phyloP scores from a whole-genome alignment of 2,797 vertebrate species.

The Simalia tracyae region DNA sequence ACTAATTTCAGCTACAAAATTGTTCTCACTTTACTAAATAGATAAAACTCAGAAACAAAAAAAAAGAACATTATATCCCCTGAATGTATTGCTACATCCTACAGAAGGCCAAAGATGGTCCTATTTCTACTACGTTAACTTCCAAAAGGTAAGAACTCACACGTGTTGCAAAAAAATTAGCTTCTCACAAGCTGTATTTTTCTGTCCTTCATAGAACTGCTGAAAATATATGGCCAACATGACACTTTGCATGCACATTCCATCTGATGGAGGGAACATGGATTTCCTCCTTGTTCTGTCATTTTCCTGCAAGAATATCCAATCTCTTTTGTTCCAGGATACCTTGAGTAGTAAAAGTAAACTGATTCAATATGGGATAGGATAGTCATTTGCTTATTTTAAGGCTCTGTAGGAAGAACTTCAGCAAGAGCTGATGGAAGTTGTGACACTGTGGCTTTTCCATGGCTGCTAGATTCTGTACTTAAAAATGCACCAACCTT shows the following conservation, averaged over 20 bases:
- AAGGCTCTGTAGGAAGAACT: not conserved
- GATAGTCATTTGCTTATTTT: not conserved
- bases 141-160: not conserved
- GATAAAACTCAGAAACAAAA: not conserved
- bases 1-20: not conserved
- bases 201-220: not conserved
- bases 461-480: not conserved
- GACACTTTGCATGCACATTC: not conserved
- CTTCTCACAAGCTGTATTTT: not conserved
- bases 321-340: not conserved
- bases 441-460: not conserved
- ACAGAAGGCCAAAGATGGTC: not conserved
- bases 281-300: no score
- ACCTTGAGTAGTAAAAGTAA: not conserved
- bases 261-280: not conserved
- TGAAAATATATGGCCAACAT: not conserved
- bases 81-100: not conserved
- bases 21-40: not conserved
- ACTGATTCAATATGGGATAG: not conserved
- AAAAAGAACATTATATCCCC: not conserved
- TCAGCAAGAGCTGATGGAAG: not conserved
- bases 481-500: not conserved
- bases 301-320: not conserved
- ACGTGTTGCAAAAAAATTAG: not conserved
- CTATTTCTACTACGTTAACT: not conserved